These are phyloP conservation scores for Umimayanthus chanpuru DNA, from an alignment of 92 coral and sea anemone species.

Conservation along the genomic window DNA sequence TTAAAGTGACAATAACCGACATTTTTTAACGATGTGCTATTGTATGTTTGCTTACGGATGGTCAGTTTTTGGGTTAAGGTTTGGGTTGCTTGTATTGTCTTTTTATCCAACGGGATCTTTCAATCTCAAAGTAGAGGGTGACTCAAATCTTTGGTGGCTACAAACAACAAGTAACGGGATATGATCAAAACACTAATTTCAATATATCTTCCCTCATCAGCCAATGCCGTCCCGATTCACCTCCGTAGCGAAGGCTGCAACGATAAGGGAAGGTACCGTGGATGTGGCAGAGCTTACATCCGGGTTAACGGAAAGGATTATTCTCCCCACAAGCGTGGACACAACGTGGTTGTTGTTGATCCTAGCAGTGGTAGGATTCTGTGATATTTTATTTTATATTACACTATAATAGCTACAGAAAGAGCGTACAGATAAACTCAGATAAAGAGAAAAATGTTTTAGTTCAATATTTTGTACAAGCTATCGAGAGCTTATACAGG, in stretches of 20 bases:
- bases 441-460: no score
- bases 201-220: not conserved
- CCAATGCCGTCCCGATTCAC: constrained; percentile 18
- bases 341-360: constrained; percentile 28
- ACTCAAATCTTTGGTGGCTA: not conserved
- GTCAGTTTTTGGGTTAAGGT: no score
- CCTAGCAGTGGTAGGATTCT: not conserved
- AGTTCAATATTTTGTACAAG: not conserved
- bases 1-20: no score
- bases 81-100: no score
- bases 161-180: not conserved
- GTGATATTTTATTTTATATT: not conserved
- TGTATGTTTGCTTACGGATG: no score
- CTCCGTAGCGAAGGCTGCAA: constrained; percentile 39
- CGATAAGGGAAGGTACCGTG: not conserved
- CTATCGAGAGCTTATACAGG: no score
- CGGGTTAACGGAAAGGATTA: constrained; percentile 29
- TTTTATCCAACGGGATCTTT: no score
- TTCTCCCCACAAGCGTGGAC: constrained; percentile 33
- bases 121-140: no score
- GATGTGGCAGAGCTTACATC: constrained; percentile 32
- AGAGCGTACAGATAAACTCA: not conserved
- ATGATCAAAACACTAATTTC: not conserved
- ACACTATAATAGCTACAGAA: not conserved
- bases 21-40: no score